A percentile compares a stretch with the other conserved stretches of the same genome.
Evolutionary conservation across 2,113 vertebrate species (phyloP).

Genomic region (Rattus norvegicus): GRCr8 NC_086028.1:29048501-29049000

Average conservation of each 20-base stretch:
- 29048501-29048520: neutral
- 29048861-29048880: neutral
- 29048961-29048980: neutral
- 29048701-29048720: neutral
- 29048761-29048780: neutral
- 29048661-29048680: neutral
- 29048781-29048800: neutral
- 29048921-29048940: neutral
- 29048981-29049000: neutral
- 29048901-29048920: neutral
- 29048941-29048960: no score
- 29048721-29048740: neutral
- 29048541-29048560: neutral
- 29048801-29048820: neutral
- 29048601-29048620: conserved; percentile 1
- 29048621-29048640: neutral
- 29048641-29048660: neutral
- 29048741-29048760: neutral
- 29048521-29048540: neutral
- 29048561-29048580: neutral
- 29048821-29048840: neutral
- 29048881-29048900: neutral
- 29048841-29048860: neutral
- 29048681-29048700: no score
- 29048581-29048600: neutral